Conservation (phyloP, 2,888 invertebrate species). For the Diachrysia chrysitis region DNA sequence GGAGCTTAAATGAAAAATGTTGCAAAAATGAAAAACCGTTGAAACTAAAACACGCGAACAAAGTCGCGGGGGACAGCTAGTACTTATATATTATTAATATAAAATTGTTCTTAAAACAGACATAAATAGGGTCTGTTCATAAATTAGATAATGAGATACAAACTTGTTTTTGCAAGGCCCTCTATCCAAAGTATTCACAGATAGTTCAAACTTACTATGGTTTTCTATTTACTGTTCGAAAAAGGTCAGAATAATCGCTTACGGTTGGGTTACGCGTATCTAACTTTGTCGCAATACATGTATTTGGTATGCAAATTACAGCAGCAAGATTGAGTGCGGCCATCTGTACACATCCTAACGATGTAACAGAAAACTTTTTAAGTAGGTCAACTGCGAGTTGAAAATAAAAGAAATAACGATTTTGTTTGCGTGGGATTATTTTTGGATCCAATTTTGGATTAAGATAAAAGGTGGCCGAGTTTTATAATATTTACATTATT, state of each 20-base stretch:
- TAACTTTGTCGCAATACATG: not conserved
- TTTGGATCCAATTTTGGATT: not conserved
- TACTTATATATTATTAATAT: no score
- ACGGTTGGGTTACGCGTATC: not conserved
- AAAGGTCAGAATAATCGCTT: not conserved
- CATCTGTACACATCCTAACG: constrained; percentile 7
- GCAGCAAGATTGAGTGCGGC: not conserved
- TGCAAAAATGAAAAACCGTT: no score
- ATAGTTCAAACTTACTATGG: not conserved
- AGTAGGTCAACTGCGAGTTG: constrained; percentile 25
- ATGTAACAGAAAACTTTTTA: constrained; percentile 14
- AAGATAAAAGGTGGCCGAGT: constrained; percentile 1
- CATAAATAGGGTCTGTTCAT: no score
- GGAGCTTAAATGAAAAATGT: no score
- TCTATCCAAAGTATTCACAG: no score
- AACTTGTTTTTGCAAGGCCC: no score
- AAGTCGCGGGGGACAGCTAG: no score
- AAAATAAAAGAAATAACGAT: constrained; percentile 8
- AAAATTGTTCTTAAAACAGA: no score
- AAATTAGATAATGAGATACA: no score
- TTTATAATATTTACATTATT: not conserved
- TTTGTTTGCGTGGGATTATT: not conserved
- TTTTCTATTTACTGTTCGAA: not conserved
- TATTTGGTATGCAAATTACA: not conserved
- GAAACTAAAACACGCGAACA: no score